phyloP scores from a whole-genome alignment of 2,113 vertebrate genomes.

The Corydoras sp. region DNA sequence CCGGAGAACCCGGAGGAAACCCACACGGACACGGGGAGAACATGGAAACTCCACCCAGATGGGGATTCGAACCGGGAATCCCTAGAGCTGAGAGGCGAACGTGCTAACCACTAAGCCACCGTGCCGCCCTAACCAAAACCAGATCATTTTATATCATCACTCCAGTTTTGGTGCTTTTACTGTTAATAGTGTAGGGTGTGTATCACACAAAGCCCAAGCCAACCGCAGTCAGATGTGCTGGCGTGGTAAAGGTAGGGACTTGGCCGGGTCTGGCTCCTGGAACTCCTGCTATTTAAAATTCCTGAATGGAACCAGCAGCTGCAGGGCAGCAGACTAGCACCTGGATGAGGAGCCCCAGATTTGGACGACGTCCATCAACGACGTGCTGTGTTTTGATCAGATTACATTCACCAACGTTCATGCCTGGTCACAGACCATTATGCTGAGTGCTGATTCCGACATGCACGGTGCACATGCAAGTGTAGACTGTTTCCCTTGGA shows the following conservation, averaged over 20 bases:
- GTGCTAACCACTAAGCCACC: no score
- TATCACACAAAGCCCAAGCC: background rate
- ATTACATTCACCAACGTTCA: constrained; percentile 6
- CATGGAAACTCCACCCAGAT: no score
- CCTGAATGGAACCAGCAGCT: constrained; percentile 2
- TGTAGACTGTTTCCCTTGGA: background rate
- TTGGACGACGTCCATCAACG: constrained; percentile 8
- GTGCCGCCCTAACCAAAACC: no score
- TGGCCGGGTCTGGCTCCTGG: background rate
- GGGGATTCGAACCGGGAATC: no score
- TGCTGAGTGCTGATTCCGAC: background rate
- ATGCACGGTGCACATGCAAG: background rate
- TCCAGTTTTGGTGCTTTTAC: no score
- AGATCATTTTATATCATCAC: no score
- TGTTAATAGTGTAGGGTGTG: background rate
- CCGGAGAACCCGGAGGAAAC: no score
- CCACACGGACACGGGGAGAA: no score
- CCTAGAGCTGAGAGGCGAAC: no score
- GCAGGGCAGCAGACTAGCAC: background rate
- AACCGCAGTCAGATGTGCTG: background rate
- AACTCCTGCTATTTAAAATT: constrained; percentile 6
- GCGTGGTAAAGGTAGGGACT: background rate
- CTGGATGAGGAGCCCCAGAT: constrained; percentile 1
- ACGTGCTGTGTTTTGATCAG: background rate
- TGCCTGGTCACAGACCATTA: background rate